Percentiles rank a stretch among this genome's conserved stretches.
These are phyloP conservation scores for Odontamblyopus lacepedii DNA, from an alignment of 2,797 vertebrate genomes.

Conservation along the genomic window DNA sequence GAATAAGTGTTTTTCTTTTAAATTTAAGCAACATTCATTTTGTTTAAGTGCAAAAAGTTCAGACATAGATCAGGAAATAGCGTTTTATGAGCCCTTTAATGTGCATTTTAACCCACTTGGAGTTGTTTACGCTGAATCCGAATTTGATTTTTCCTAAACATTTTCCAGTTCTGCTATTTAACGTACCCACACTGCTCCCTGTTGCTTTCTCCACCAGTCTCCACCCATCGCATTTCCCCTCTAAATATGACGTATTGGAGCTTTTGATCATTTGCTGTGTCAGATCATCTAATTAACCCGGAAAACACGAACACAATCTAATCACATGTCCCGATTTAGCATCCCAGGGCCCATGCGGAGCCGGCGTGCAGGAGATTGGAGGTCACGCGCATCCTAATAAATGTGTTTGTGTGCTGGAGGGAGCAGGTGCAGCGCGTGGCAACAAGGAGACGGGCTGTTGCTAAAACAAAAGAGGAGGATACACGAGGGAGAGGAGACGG, in stretches of 20 bases:
- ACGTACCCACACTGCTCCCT: background rate
- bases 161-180: background rate
- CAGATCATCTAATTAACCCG: constrained; percentile 61
- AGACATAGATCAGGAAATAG: too few species aligned
- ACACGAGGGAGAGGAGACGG: background rate
- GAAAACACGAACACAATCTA: constrained; percentile 39
- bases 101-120: too few species aligned
- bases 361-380: constrained; percentile 29
- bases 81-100: too few species aligned
- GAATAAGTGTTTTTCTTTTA: too few species aligned
- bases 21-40: too few species aligned
- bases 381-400: constrained; percentile 53
- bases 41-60: too few species aligned
- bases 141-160: too few species aligned
- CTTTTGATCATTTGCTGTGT: constrained; percentile 52
- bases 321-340: constrained; percentile 23
- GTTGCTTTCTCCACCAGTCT: background rate
- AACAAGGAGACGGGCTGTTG: constrained; percentile 27
- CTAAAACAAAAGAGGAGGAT: constrained; percentile 12
- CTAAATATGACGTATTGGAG: constrained; percentile 6
- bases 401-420: constrained; percentile 40
- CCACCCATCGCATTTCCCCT: background rate
- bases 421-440: constrained; percentile 55
- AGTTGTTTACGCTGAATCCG: too few species aligned
- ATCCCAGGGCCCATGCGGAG: constrained; percentile 24